Conservation (phyloP, 2,113 vertebrate genomes). For the Hippopotamus amphibius region DNA sequence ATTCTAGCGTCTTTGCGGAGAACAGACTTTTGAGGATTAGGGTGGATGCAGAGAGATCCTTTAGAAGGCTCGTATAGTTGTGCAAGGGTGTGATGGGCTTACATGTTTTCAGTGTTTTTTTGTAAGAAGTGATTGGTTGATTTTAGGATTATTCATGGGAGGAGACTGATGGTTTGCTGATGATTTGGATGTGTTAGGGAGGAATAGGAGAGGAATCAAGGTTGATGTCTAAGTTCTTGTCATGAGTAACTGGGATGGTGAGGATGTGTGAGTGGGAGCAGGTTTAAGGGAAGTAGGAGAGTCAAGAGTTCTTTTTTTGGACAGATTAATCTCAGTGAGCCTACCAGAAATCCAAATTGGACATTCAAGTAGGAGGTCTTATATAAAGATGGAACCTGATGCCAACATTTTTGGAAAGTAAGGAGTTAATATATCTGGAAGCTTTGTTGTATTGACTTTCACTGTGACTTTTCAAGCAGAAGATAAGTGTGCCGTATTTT, state of each 20-base stretch:
- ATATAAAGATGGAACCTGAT: slow-evolving; percentile 21
- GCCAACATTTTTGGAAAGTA: neutral
- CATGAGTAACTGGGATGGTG: neutral
- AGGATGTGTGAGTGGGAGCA: neutral
- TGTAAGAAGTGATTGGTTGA: neutral
- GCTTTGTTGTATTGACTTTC: slow-evolving; percentile 23
- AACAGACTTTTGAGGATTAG: neutral
- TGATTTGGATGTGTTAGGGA: neutral
- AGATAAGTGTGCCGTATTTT: slow-evolving; percentile 1
- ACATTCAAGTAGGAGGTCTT: neutral
- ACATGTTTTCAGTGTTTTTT: neutral
- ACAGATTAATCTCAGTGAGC: neutral
- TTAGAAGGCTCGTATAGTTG: neutral
- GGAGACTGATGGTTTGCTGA: neutral
- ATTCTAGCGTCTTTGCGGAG: neutral
- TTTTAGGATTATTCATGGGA: neutral
- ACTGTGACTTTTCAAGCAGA: slow-evolving; percentile 44
- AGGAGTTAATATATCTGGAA: slow-evolving; percentile 11
- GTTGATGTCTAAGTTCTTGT: neutral
- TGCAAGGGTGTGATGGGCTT: neutral
- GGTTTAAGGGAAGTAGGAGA: neutral
- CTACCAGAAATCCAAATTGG: neutral
- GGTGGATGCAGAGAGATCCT: neutral
- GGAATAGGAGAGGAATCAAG: neutral
- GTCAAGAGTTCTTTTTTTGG: neutral